Conservation (phyloP, 1,140 invertebrate genomes). For the Nasonia giraulti region DNA sequence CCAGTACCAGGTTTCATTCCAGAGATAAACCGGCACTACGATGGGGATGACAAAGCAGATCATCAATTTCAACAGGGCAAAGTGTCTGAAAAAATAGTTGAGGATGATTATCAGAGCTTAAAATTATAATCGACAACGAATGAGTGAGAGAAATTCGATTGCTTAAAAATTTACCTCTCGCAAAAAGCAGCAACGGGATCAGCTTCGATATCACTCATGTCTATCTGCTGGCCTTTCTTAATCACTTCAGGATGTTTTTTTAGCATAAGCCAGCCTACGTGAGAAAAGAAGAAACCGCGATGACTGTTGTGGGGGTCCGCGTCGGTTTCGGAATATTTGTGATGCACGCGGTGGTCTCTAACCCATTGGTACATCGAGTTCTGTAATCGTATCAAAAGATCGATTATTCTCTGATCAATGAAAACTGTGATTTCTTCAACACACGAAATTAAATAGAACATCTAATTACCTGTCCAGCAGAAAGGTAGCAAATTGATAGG, state of each 20-base stretch:
- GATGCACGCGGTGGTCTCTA: constrained; percentile 90
- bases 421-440: background rate
- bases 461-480: constrained; percentile 82
- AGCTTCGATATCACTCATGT: constrained; percentile 84
- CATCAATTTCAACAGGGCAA: constrained; percentile 80
- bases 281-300: constrained; percentile 93
- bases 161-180: constrained; percentile 75
- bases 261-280: constrained; percentile 92
- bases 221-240: constrained; percentile 81
- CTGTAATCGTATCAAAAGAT: constrained; percentile 57
- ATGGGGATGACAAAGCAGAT: constrained; percentile 85
- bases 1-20: constrained; percentile 74
- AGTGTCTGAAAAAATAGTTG: constrained; percentile 75
- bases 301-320: constrained; percentile 92
- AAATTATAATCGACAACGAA: background rate
- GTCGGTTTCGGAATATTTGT: constrained; percentile 92
- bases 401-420: background rate
- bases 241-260: constrained; percentile 90
- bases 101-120: background rate
- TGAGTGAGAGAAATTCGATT: background rate
- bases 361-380: constrained; percentile 82
- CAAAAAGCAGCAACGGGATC: constrained; percentile 87
- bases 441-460: background rate
- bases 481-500: constrained; percentile 80
- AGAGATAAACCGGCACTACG: constrained; percentile 80